phyloP scores from a whole-genome alignment of 2,113 vertebrate genomes.

The Periophthalmus modestus region DNA sequence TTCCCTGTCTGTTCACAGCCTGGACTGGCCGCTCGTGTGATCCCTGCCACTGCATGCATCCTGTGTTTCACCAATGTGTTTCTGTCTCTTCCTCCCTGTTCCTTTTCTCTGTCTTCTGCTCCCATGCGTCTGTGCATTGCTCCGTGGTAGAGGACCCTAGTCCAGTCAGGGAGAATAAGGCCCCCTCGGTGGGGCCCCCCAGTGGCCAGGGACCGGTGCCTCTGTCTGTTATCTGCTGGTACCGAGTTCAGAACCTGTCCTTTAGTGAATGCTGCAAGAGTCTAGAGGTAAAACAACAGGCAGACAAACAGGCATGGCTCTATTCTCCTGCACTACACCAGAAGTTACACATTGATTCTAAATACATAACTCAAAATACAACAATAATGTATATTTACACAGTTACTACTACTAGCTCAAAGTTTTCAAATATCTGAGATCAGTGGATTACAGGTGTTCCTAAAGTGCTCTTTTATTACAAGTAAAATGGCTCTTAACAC shows the following conservation, averaged over 20 bases:
- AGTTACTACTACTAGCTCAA: neutral
- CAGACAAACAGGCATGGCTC: constrained; percentile 53
- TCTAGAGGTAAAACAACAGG: constrained; percentile 84
- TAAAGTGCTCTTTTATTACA: neutral
- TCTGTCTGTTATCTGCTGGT: constrained; percentile 85
- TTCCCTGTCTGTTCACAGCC: constrained; percentile 69
- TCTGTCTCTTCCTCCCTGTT: constrained; percentile 59
- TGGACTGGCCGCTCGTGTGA: constrained; percentile 54
- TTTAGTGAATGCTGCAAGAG: constrained; percentile 86
- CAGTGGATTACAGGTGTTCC: neutral
- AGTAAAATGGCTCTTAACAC: neutral
- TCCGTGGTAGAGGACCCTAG: constrained; percentile 83
- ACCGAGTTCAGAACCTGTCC: constrained; percentile 85
- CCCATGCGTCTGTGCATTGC: constrained; percentile 64
- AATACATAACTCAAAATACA: neutral
- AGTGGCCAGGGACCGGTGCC: constrained; percentile 83
- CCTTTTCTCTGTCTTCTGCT: constrained; percentile 51
- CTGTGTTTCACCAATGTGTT: constrained; percentile 73
- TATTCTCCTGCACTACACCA: neutral
- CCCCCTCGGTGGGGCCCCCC: constrained; percentile 78
- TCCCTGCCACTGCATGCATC: constrained; percentile 67
- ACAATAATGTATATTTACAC: neutral
- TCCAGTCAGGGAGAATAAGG: constrained; percentile 81
- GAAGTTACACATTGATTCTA: neutral
- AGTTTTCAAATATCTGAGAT: neutral